Evolutionary conservation across 2,113 vertebrate species (phyloP).

Genomic region (Albula glossodonta): DNA sequence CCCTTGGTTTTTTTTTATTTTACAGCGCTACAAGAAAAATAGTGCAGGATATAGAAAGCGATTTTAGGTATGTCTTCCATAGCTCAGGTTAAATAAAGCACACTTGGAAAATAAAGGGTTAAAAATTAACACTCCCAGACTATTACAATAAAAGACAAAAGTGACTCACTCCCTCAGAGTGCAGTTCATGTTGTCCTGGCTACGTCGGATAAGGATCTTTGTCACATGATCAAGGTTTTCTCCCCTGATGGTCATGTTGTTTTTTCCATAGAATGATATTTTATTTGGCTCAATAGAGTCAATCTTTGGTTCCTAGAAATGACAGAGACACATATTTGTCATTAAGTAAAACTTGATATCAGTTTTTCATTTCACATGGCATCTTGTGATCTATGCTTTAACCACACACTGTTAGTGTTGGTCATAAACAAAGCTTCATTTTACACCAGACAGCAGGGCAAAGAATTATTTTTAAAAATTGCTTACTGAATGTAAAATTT

Average conservation of each 20-base stretch:
- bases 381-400: neutral
- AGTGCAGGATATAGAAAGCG: too few species aligned
- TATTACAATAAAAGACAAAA: neutral
- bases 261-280: constrained; percentile 83
- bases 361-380: neutral
- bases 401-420: neutral
- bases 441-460: neutral
- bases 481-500: neutral
- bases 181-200: constrained; percentile 75
- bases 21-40: neutral
- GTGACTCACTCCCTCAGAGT: constrained; percentile 71
- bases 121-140: too few species aligned
- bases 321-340: constrained; percentile 33
- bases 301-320: constrained; percentile 71
- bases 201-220: constrained; percentile 57
- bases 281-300: constrained; percentile 71
- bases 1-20: neutral
- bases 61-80: too few species aligned
- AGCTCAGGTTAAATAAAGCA: too few species aligned
- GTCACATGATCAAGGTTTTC: constrained; percentile 73
- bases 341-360: neutral
- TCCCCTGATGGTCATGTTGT: constrained; percentile 72
- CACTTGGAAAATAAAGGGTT: too few species aligned
- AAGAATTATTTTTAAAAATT: neutral
- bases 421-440: neutral